Conservation (phyloP, 2,797 vertebrate species). For the Hipposideros larvatus region DNA sequence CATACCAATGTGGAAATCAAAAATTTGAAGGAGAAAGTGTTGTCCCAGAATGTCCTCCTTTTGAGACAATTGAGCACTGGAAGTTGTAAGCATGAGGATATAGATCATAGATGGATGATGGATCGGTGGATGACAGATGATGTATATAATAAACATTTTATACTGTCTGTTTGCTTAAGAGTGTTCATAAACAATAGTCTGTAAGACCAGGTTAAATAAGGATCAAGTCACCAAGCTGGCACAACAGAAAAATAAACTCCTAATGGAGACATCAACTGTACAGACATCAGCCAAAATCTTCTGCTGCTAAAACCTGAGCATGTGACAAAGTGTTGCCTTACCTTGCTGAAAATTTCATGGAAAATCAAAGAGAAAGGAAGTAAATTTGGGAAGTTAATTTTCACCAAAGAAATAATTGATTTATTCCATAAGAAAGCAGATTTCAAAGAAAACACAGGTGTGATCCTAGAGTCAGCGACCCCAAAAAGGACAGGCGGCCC, state of each 20-base stretch:
- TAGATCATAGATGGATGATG: not conserved
- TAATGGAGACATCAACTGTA: not conserved
- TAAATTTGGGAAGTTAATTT: not conserved
- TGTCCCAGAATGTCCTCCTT: not conserved
- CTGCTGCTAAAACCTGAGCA: not conserved
- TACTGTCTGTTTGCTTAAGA: not conserved
- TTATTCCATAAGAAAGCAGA: not conserved
- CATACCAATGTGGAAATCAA: not conserved
- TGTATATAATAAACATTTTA: not conserved
- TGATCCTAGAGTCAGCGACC: not conserved
- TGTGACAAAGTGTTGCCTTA: constrained; percentile 18
- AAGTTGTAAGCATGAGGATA: not conserved
- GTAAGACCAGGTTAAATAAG: not conserved
- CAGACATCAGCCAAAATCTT: not conserved
- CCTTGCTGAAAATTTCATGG: constrained; percentile 23
- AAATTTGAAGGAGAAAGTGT: constrained; percentile 21
- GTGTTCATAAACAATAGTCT: not conserved
- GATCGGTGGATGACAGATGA: not conserved
- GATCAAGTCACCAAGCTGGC: not conserved
- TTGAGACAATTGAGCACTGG: not conserved
- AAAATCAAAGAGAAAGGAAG: not conserved
- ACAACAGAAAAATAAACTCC: not conserved
- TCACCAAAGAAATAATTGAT: not conserved
- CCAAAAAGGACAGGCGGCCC: not conserved
- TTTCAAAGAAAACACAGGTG: not conserved